Conservation (phyloP, 1,140 invertebrate genomes). For the Mizuhopecten yessoensis region DNA sequence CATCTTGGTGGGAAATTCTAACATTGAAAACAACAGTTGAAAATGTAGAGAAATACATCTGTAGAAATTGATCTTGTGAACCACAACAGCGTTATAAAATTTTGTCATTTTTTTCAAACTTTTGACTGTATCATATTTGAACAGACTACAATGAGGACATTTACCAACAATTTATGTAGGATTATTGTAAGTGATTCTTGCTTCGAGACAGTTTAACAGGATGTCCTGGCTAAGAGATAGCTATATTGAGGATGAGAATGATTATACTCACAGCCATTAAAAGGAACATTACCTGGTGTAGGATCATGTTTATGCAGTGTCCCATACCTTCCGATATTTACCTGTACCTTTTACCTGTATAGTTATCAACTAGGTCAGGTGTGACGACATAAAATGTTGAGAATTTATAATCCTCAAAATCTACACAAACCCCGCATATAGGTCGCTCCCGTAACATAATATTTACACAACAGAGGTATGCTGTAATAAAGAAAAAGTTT, state of each 20-base stretch:
- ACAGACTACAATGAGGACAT: too few relatives aligned
- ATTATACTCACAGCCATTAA: background rate
- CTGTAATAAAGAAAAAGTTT: background rate
- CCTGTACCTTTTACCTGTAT: background rate
- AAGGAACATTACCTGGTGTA: background rate
- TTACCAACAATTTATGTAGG: too few relatives aligned
- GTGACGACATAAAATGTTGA: background rate
- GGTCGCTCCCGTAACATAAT: background rate
- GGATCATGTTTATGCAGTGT: background rate
- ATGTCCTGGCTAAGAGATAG: background rate
- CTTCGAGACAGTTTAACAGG: background rate
- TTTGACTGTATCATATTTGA: too few relatives aligned
- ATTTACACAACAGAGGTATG: background rate
- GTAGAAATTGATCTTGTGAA: too few relatives aligned
- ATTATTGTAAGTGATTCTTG: too few relatives aligned
- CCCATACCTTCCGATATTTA: background rate
- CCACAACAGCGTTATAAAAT: too few relatives aligned
- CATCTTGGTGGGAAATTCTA: background rate
- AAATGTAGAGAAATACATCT: background rate
- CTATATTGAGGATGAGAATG: background rate
- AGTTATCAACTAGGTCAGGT: background rate
- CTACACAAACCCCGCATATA: background rate
- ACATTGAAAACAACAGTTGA: background rate
- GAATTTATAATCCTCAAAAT: conserved; percentile 17
- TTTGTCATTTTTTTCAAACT: background rate